phyloP scores from a whole-genome alignment of 2,888 invertebrate genomes.

The Subacronicta megacephala region DNA sequence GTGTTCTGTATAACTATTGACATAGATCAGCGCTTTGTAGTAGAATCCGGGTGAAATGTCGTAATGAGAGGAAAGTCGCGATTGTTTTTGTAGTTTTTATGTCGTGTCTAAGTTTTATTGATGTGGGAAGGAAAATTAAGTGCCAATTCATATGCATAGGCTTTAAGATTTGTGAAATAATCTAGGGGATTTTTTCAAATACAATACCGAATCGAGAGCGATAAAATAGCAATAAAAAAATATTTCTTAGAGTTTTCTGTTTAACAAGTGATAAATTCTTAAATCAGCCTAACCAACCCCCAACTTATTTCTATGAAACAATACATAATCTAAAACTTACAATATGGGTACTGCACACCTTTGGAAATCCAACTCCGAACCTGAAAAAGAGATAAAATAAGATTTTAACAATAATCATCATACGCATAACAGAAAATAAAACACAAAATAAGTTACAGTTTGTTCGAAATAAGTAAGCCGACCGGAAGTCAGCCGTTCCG shows the following conservation, averaged over 20 bases:
- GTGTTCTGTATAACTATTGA: slow-evolving; percentile 51
- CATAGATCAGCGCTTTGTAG: slow-evolving; percentile 47
- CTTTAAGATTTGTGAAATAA: neutral
- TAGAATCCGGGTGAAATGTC: slow-evolving; percentile 50
- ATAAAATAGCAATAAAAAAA: no score
- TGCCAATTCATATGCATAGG: neutral
- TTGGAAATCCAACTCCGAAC: slow-evolving; percentile 7
- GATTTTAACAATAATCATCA: neutral
- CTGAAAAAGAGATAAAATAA: slow-evolving; percentile 24
- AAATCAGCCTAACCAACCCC: no score
- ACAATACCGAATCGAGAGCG: no score
- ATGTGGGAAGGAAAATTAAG: slow-evolving; percentile 32
- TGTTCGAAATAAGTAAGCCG: no score
- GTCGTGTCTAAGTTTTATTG: slow-evolving; percentile 23
- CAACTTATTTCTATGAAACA: no score
- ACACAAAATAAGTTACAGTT: no score
- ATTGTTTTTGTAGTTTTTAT: slow-evolving; percentile 42
- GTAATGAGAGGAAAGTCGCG: slow-evolving; percentile 52
- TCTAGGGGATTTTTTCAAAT: neutral
- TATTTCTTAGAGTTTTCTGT: no score
- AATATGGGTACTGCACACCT: slow-evolving; percentile 8
- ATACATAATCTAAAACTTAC: slow-evolving; percentile 30
- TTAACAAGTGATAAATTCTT: no score
- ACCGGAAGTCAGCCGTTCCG: no score
- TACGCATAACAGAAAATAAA: no score